A percentile compares a stretch with the other conserved stretches of the same genome.
Evolutionary conservation across 2,888 invertebrate species (phyloP).

Genomic region (Leptopilina myrica): DNA sequence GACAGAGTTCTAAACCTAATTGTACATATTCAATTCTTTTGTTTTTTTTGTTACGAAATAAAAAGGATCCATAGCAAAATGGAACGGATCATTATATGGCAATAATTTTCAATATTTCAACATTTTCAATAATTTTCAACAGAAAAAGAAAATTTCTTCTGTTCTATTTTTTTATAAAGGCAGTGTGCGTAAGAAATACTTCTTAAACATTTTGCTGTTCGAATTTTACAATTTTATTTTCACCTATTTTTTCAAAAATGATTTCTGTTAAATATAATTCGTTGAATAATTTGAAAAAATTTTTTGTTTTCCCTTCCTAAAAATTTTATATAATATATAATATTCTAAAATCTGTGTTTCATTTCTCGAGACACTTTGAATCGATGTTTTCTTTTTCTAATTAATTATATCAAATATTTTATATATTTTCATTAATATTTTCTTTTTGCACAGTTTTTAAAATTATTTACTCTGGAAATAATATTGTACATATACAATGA

Average conservation of each 20-base stretch:
- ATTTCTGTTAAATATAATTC: background rate
- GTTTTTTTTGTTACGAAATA: no score
- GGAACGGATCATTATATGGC: background rate
- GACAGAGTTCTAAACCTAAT: constrained; percentile 14
- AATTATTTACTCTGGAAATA: constrained; percentile 46
- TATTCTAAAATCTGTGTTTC: constrained; percentile 27
- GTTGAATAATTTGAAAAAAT: background rate
- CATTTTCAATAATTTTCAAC: background rate
- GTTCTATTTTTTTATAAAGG: background rate
- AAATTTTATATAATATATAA: constrained; percentile 7
- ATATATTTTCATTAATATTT: constrained; percentile 9
- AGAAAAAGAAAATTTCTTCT: background rate
- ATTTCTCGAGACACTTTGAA: constrained; percentile 34
- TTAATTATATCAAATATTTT: constrained; percentile 21
- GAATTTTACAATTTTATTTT: background rate
- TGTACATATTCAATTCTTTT: background rate
- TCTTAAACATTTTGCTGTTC: background rate
- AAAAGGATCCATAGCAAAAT: background rate
- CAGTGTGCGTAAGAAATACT: background rate
- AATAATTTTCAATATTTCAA: background rate
- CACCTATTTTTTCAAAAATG: background rate
- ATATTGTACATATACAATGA: constrained; percentile 57
- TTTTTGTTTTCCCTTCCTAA: background rate
- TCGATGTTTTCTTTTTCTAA: constrained; percentile 4
- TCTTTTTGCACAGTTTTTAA: background rate